These are phyloP conservation scores for Maconellicoccus hirsutus DNA, from an alignment of 1,140 invertebrate species.

Conservation along the genomic window DNA sequence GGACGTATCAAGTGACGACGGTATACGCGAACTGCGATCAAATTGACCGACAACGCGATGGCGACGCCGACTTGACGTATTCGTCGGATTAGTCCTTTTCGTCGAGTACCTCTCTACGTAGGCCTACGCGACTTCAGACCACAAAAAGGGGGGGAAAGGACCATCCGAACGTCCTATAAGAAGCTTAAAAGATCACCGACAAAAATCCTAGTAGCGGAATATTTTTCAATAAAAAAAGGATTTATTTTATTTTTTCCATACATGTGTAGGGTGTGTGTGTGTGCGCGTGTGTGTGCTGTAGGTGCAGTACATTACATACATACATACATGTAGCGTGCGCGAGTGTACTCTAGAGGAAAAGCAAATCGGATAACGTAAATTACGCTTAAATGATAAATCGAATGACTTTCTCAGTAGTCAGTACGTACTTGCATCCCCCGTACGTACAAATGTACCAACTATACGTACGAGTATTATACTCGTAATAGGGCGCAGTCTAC, in stretches of 20 bases:
- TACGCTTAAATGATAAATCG: background rate
- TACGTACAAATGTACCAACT: too few relatives aligned
- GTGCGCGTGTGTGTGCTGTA: too few relatives aligned
- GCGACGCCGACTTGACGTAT: too few relatives aligned
- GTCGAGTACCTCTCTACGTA: background rate
- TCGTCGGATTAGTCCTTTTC: background rate
- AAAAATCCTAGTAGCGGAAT: background rate
- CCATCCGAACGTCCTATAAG: background rate
- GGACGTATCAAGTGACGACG: background rate
- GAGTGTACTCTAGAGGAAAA: background rate
- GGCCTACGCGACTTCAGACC: too few relatives aligned
- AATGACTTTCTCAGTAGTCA: background rate
- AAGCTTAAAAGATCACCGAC: background rate
- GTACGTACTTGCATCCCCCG: too few relatives aligned
- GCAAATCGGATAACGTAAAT: background rate
- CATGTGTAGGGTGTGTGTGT: too few relatives aligned
- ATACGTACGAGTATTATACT: too few relatives aligned
- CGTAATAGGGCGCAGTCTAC: too few relatives aligned
- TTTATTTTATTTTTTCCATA: background rate
- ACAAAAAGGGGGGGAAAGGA: background rate
- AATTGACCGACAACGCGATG: conserved; percentile 7
- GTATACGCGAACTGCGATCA: background rate
- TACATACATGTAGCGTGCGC: background rate
- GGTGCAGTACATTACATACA: too few relatives aligned
- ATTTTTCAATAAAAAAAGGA: background rate